Evolutionary conservation across 2,888 invertebrate genomes (phyloP), one percentile per base, ranked within the genome.

Genomic region (Drymonia ruficornis): DNA sequence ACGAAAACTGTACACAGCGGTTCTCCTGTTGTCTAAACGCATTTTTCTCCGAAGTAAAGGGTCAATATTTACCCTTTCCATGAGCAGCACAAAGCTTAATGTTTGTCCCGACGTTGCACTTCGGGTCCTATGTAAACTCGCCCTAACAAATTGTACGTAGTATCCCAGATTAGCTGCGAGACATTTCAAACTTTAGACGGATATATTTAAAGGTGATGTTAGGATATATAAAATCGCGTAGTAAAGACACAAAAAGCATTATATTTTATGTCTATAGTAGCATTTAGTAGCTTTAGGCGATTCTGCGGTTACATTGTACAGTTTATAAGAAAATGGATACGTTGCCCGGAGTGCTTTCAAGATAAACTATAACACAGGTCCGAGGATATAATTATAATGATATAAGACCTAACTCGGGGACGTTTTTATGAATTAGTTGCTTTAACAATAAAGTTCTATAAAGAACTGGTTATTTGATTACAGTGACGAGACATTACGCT

Each of bases 51-150:
- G 91, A 91, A 91, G 83, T 80, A 81, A 83, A 86, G 79, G 81
- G 78, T 82, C 80, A 91, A 92, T 91, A 91, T 92, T 92, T 84
- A 83, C 88, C 79, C 83, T 83, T 81, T 81, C 84, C 81, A 84
- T 89, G 86, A 88, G 87, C 84, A 84, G 78, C 86, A 91, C 89
- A 91, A 91, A 88, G 89, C 86, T 80, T 86, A 70, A 84, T 89
- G 87, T 92, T 92, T 91, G 87, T 78, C 82, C 73, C 87, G 78
- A 81, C 86, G 84, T 90, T 91, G 92, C 92, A 91, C 91, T 91
- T 89, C 83, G 86, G 79, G 80, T 91, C 91, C 91, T 92, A 81
- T 87, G 90, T 87, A 91, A 90, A 92, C 91, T 81, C 69, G 62
- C 76, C 84, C 82, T 86, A 81, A 90, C 87, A 86, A 89, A 86